Evolutionary conservation across 2,888 invertebrate species (phyloP), one percentile per base, ranked within the genome.

Genomic region (Spodoptera littoralis): DNA sequence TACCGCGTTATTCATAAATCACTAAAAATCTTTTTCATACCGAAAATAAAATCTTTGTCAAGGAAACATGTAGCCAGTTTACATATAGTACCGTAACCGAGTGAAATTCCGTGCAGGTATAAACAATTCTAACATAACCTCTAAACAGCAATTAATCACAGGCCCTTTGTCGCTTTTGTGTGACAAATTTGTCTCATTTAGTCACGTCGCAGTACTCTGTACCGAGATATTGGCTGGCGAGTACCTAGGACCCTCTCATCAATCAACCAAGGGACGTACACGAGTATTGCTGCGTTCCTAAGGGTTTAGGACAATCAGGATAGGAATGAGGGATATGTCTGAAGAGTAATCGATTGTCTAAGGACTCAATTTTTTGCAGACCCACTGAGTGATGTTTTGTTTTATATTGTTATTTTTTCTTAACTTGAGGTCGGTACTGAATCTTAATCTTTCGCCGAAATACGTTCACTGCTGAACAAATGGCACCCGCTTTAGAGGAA

Each of bases 131-230:
- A 55, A 60, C 68, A 56, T 70, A 66, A 65, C 69, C 62, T 61
- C 62, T 50, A 42, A 49, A 53, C 56, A 55, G 45, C 56, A 48
- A 76, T 78, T 78, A 76, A 78, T 78, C 73, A 67, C 56, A 42
- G 45, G 41, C 11, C 50, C 46, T 66, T 67, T 64, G 70, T 60
- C 44, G 54, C 55, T 22, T 41, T 53, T 59, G 46, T 64, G 66
- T 49, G 70, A 74, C 64, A 61, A 74, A 74, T 74, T 74, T 70
- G 63, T 54, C 60, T 57, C 62, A 62, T 66, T 72, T 71, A 56
- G 66, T 62, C 30, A 60, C 60, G 56, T 44, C 66, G 24, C 48
- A 45, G 44, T 63, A 22, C 54, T 55, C 47, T 60, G 54, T 36
- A 11, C 58, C 56, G 41, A 60, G 36, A 50, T 47, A 53, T 65